phyloP scores from a whole-genome alignment of 2,888 invertebrate species.

The Ochropacha duplaris region DNA sequence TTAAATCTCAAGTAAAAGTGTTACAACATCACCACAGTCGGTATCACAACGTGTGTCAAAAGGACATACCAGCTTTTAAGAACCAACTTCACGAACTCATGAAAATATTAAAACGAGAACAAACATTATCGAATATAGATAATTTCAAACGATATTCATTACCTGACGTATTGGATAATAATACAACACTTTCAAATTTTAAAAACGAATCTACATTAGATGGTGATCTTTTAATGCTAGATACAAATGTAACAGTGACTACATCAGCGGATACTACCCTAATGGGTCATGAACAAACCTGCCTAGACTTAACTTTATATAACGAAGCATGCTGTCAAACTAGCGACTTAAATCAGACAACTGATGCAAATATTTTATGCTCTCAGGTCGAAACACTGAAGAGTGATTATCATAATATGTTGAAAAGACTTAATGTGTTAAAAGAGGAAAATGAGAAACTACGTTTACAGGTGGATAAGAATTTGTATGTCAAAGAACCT shows the following conservation, averaged over 20 bases:
- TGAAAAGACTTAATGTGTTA: slow-evolving; percentile 39
- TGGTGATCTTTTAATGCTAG: slow-evolving; percentile 72
- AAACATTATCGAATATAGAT: slow-evolving; percentile 29
- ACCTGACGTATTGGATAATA: slow-evolving; percentile 60
- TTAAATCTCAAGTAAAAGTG: slow-evolving; percentile 66
- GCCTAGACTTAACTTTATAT: slow-evolving; percentile 59
- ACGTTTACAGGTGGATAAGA: slow-evolving; percentile 39
- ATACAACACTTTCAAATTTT: slow-evolving; percentile 41
- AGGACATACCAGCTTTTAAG: slow-evolving; percentile 68
- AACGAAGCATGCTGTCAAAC: slow-evolving; percentile 58
- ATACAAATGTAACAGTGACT: slow-evolving; percentile 66
- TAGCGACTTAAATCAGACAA: slow-evolving; percentile 32
- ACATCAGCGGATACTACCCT: slow-evolving; percentile 63
- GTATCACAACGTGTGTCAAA: slow-evolving; percentile 67
- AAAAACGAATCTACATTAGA: slow-evolving; percentile 72
- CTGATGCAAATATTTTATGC: slow-evolving; percentile 31
- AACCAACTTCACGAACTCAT: slow-evolving; percentile 59
- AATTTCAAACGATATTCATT: slow-evolving; percentile 64
- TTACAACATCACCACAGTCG: slow-evolving; percentile 68
- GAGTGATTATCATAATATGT: slow-evolving; percentile 36
- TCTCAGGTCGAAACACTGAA: slow-evolving; percentile 37
- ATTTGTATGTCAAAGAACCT: slow-evolving; percentile 18
- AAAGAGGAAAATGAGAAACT: slow-evolving; percentile 44
- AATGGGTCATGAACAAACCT: slow-evolving; percentile 60
- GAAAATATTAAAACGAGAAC: slow-evolving; percentile 52